Base-by-base conservation (phyloP, 1,140 invertebrate species). In the Antheraea mylitta region DNA sequence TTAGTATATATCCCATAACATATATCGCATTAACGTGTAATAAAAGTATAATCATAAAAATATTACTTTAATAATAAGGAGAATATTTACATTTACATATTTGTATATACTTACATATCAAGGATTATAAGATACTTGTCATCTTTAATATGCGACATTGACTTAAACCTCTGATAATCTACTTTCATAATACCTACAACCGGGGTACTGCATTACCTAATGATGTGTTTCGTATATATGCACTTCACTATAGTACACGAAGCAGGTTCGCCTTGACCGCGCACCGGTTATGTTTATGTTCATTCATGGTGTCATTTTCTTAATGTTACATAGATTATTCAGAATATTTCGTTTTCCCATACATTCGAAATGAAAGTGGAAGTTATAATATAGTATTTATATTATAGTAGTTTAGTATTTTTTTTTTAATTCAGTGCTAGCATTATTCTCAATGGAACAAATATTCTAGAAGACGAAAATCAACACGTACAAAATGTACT, bases 251-350 rank as follows among this genome's bases (percentile, higher is more conserved):
- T 65, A 78, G 76, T 80, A 78, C 75, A 80, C 80, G 64, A 77
- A 79, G 77, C 78, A 77, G 58, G 86, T 79, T 89, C 74, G 70
- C 86, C 86, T 89, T 89, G 86, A 87, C 85, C 83, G 78, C 69
- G 72, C 74, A 71, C 73, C 67, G 72, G 69, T 77, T 72, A 53
- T 76, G 71, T 70, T 71, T 80, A 75, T 80, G 74, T 81, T 81
- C 81, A 84, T 87, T 84, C 80, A 85, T 81, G 71, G 67, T 76
- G 66, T 70, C 62, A 68, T 76, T 76, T 68, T 73, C 71, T 3
- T 38, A 22, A 74, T 78, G 59, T 74, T 30, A 30, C 22, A 30
- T 69, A 66, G 69, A 71, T 61, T 71, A 66, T 72, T 66, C 58
- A 64, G 62, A 72, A 72, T 68, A 22, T 68, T 66, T 18, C 18